A percentile compares a stretch with the other conserved stretches of the same genome.
phyloP scores from a whole-genome alignment of 2,888 invertebrate species.

The Embidobia sp. region DNA sequence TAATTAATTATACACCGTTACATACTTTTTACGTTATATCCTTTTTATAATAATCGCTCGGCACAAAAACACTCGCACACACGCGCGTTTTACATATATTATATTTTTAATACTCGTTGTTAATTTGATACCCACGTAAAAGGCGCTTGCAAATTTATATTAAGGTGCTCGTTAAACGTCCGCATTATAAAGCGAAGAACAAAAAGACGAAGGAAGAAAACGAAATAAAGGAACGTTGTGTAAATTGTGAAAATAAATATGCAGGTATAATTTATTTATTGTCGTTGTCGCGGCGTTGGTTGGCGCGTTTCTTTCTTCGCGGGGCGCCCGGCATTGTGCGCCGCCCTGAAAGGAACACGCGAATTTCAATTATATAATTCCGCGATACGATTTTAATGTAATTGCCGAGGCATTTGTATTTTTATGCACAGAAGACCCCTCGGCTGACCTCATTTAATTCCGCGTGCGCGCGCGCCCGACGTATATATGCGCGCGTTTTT shows the following conservation, averaged over 20 bases:
- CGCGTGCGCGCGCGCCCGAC: conserved; percentile 42
- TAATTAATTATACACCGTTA: conserved; percentile 38
- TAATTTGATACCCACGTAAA: conserved; percentile 54
- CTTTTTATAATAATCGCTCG: conserved; percentile 34
- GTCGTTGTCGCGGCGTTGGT: conserved; percentile 45
- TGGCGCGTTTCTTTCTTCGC: conserved; percentile 50
- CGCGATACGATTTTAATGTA: conserved; percentile 56
- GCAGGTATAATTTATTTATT: conserved; percentile 54
- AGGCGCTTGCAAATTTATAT: conserved; percentile 53
- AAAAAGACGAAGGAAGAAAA: neutral
- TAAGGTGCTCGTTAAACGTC: conserved; percentile 60
- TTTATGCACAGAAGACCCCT: conserved; percentile 62
- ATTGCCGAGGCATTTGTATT: conserved; percentile 53
- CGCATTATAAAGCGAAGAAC: conserved; percentile 34
- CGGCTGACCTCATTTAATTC: conserved; percentile 64
- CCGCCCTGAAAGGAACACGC: conserved; percentile 35
- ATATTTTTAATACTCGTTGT: conserved; percentile 50
- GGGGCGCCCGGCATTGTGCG: conserved; percentile 37
- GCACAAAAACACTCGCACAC: conserved; percentile 11
- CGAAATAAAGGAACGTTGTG: conserved; percentile 31
- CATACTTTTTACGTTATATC: conserved; percentile 14
- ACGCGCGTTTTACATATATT: conserved; percentile 17
- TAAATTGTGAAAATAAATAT: conserved; percentile 61
- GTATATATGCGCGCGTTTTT: conserved; percentile 74
- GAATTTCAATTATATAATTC: conserved; percentile 54